Evolutionary conservation across 2,113 vertebrate genomes (phyloP).

Genomic region (Sarotherodon lohbergeri): DNA sequence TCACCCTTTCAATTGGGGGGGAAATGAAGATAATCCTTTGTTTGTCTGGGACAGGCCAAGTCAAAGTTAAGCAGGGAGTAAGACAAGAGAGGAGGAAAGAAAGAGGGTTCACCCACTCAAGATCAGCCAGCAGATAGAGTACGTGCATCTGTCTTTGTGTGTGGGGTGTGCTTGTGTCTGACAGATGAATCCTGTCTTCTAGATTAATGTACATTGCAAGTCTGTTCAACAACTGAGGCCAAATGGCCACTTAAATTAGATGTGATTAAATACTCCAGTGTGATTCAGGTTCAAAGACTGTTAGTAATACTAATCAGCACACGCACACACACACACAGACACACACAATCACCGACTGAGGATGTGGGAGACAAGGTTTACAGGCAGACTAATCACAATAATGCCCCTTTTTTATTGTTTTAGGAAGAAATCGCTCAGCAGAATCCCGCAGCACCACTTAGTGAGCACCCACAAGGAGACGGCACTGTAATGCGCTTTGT

Average conservation of each 20-base stretch:
- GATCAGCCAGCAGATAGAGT: constrained; percentile 28
- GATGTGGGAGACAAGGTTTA: constrained; percentile 61
- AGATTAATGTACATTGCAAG: constrained; percentile 40
- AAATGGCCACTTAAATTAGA: constrained; percentile 61
- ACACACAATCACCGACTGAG: constrained; percentile 36
- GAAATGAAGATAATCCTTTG: constrained; percentile 51
- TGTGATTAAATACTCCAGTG: constrained; percentile 60
- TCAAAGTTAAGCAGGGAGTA: constrained; percentile 18
- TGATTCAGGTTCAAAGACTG: constrained; percentile 52
- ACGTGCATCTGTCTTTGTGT: constrained; percentile 7
- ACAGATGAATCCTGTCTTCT: constrained; percentile 40
- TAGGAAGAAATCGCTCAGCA: constrained; percentile 72
- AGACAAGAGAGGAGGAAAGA: constrained; percentile 11
- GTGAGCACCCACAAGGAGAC: constrained; percentile 36
- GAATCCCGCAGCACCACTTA: constrained; percentile 14
- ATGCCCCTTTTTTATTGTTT: constrained; percentile 67
- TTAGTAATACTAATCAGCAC: constrained; percentile 53
- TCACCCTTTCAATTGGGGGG: constrained; percentile 10
- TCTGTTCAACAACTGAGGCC: constrained; percentile 31
- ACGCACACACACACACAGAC: background rate
- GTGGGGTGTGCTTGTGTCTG: background rate
- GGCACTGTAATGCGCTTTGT: constrained; percentile 20
- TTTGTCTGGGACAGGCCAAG: constrained; percentile 42
- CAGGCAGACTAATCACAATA: constrained; percentile 68
- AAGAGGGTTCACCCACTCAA: background rate